phyloP scores from a whole-genome alignment of 2,113 vertebrate genomes.

The Spea multiplicata region DNA sequence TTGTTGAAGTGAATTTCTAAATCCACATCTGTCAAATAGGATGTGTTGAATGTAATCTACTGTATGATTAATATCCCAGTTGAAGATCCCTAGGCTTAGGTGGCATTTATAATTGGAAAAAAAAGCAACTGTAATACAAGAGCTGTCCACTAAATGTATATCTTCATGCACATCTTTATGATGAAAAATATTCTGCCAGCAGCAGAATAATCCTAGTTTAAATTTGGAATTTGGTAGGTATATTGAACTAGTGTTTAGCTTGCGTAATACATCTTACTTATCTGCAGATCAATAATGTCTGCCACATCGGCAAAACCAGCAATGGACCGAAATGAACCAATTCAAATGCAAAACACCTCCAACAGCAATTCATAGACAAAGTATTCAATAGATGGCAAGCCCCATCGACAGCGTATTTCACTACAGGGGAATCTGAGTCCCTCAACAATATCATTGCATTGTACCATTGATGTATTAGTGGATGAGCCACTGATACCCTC shows the following conservation, averaged over 20 bases:
- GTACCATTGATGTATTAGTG: neutral
- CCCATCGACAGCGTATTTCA: no score
- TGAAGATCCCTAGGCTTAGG: no score
- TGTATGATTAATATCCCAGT: no score
- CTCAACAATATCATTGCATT: no score
- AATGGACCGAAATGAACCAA: neutral
- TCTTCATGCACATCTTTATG: neutral
- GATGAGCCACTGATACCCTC: neutral
- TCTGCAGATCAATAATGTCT: neutral
- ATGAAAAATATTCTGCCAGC: neutral
- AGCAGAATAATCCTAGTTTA: neutral
- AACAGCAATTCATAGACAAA: neutral
- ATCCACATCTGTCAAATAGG: no score
- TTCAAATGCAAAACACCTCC: neutral
- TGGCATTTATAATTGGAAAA: no score
- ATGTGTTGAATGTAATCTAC: no score
- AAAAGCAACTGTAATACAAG: no score
- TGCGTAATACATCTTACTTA: neutral
- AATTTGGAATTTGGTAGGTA: neutral
- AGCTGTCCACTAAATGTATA: neutral
- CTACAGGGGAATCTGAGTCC: no score
- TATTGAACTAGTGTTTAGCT: neutral
- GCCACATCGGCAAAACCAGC: neutral
- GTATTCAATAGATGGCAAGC: neutral
- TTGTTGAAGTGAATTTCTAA: no score